These are phyloP conservation scores for Marronus borbonicus DNA, from an alignment of 2,888 invertebrate species.

Conservation along the genomic window DNA sequence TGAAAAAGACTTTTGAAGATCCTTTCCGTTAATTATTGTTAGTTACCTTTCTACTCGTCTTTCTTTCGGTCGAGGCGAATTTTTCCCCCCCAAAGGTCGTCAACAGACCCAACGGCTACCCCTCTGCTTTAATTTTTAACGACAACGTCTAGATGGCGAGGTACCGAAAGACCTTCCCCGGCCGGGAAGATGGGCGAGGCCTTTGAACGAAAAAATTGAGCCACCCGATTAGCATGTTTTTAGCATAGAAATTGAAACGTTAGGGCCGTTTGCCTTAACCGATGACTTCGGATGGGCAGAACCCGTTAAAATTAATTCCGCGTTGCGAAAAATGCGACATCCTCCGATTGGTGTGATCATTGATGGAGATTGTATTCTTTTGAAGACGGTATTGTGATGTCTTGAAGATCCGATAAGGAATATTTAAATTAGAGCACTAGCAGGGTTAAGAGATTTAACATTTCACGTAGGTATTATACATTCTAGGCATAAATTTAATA, in stretches of 20 bases:
- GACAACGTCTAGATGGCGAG: background rate
- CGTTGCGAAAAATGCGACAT: constrained; percentile 12
- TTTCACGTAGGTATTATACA: too few species aligned
- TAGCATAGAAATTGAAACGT: constrained; percentile 47
- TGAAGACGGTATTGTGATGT: too few species aligned
- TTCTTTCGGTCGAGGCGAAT: background rate
- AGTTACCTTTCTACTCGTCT: constrained; percentile 25
- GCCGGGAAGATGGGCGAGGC: background rate
- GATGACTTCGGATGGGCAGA: background rate
- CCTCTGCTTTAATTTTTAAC: constrained; percentile 19
- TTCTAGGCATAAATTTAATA: too few species aligned
- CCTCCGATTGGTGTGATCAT: constrained; percentile 15
- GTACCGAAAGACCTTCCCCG: background rate
- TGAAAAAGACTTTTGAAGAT: constrained; percentile 6
- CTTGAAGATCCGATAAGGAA: too few species aligned
- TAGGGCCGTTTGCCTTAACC: constrained; percentile 2
- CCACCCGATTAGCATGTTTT: constrained; percentile 42
- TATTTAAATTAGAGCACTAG: too few species aligned
- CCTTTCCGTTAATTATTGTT: constrained; percentile 41
- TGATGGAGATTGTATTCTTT: constrained; percentile 6
- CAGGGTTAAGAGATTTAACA: too few species aligned
- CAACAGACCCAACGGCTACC: constrained; percentile 21
- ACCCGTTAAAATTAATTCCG: constrained; percentile 19
- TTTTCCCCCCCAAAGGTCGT: constrained; percentile 19
- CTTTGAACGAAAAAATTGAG: constrained; percentile 15